Conservation (phyloP, 2,113 vertebrate genomes). For the Oncorhynchus tshawytscha region DNA sequence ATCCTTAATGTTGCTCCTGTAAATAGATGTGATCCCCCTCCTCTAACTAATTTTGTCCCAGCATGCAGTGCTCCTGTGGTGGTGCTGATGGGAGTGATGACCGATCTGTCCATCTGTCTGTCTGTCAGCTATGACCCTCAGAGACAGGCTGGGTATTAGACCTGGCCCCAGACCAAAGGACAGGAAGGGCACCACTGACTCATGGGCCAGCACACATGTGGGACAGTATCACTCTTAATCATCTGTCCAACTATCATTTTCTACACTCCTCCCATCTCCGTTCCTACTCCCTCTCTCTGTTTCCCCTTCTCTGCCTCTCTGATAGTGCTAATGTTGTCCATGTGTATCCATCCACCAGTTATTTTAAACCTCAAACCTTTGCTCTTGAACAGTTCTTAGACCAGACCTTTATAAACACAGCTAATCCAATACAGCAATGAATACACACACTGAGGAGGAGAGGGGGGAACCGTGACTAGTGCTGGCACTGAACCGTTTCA, state of each 20-base stretch:
- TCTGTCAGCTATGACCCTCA: neutral
- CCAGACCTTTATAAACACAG: slow-evolving; percentile 20
- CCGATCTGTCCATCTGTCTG: slow-evolving; percentile 53
- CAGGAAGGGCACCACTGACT: slow-evolving; percentile 4
- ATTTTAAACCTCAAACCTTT: slow-evolving; percentile 45
- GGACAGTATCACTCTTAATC: neutral
- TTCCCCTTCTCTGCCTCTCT: neutral
- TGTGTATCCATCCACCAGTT: slow-evolving; percentile 51
- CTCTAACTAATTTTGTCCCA: slow-evolving; percentile 16
- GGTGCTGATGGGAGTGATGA: slow-evolving; percentile 43
- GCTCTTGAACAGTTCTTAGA: slow-evolving; percentile 47
- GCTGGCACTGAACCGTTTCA: neutral
- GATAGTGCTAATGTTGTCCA: slow-evolving; percentile 47
- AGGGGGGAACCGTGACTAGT: neutral
- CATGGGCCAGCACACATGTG: slow-evolving; percentile 1
- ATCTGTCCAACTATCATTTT: neutral
- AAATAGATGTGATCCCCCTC: neutral
- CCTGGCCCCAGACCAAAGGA: slow-evolving; percentile 35
- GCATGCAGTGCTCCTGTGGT: slow-evolving; percentile 36
- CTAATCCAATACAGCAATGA: slow-evolving; percentile 13
- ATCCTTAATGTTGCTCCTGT: slow-evolving; percentile 21
- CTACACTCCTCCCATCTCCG: neutral
- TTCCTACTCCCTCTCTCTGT: neutral
- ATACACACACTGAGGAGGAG: slow-evolving; percentile 11
- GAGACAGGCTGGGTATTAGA: slow-evolving; percentile 4